These are phyloP conservation scores for Chaitophorus viminalis DNA, from an alignment of 2,888 invertebrate species.

Conservation along the genomic window DNA sequence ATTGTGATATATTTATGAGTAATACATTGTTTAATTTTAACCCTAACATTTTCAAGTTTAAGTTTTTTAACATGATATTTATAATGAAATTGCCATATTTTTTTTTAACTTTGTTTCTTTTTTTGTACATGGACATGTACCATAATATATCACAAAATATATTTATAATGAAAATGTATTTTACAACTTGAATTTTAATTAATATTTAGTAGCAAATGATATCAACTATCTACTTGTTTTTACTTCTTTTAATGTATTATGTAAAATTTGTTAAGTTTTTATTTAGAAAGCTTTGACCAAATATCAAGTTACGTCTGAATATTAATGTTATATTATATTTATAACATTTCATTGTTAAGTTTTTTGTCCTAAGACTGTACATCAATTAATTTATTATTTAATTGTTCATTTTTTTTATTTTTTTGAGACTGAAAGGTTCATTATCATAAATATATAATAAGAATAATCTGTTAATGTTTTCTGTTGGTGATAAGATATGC, in stretches of 20 bases:
- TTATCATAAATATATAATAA: neutral
- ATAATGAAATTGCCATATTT: neutral
- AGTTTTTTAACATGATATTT: neutral
- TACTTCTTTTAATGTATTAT: neutral
- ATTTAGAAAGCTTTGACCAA: neutral
- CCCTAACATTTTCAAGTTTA: neutral
- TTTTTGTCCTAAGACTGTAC: neutral
- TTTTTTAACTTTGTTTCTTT: neutral
- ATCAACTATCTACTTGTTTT: neutral
- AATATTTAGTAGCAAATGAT: too few species aligned
- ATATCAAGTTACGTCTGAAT: neutral
- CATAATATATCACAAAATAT: neutral
- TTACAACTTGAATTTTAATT: neutral
- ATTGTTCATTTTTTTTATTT: neutral
- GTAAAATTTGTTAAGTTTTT: neutral
- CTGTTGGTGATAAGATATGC: neutral
- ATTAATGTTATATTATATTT: neutral
- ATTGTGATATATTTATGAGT: neutral
- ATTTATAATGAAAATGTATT: neutral
- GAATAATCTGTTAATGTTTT: neutral
- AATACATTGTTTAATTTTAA: too few species aligned
- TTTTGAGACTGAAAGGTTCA: slow-evolving; percentile 41
- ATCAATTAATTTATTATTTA: slow-evolving; percentile 17
- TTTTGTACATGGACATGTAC: too few species aligned
- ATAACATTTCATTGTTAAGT: slow-evolving; percentile 15